phyloP scores from a whole-genome alignment of 2,888 invertebrate species.

The Abscondita cerata region DNA sequence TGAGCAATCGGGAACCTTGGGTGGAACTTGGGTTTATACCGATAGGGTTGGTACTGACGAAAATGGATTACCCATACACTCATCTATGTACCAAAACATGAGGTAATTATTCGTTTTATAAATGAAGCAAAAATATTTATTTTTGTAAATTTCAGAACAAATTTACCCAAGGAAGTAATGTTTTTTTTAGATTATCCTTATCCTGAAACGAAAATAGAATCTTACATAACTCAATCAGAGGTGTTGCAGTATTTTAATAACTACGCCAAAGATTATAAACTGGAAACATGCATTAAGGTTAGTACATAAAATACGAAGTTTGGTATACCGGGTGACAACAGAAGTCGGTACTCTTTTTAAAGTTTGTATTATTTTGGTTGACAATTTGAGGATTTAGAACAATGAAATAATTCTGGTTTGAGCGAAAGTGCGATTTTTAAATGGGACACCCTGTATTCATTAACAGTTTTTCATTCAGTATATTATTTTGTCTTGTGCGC shows the following conservation, averaged over 20 bases:
- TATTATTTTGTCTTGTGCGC: too few relatives aligned
- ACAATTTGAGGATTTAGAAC: too few relatives aligned
- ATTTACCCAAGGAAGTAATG: conserved; percentile 94
- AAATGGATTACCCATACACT: conserved; percentile 73
- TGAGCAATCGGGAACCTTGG: conserved; percentile 74
- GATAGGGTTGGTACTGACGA: conserved; percentile 68
- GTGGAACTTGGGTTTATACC: conserved; percentile 83
- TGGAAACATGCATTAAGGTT: conserved; percentile 69
- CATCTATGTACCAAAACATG: conserved; percentile 81
- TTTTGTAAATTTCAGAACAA: conserved; percentile 74
- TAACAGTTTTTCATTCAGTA: too few relatives aligned
- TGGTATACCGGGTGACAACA: too few relatives aligned
- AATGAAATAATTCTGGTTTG: too few relatives aligned
- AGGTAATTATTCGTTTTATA: conserved; percentile 58
- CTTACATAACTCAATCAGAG: conserved; percentile 76
- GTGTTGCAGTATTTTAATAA: conserved; percentile 75
- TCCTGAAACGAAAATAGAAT: conserved; percentile 68
- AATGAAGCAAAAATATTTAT: too few relatives aligned
- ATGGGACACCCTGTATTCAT: too few relatives aligned
- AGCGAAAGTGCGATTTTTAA: too few relatives aligned
- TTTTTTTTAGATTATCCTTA: conserved; percentile 84
- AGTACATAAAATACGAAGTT: too few relatives aligned
- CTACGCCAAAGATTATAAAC: conserved; percentile 73
- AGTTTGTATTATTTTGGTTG: too few relatives aligned
- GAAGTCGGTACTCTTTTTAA: too few relatives aligned